Conservation (phyloP, 1,140 invertebrate species). For the Bombus breviceps region DNA sequence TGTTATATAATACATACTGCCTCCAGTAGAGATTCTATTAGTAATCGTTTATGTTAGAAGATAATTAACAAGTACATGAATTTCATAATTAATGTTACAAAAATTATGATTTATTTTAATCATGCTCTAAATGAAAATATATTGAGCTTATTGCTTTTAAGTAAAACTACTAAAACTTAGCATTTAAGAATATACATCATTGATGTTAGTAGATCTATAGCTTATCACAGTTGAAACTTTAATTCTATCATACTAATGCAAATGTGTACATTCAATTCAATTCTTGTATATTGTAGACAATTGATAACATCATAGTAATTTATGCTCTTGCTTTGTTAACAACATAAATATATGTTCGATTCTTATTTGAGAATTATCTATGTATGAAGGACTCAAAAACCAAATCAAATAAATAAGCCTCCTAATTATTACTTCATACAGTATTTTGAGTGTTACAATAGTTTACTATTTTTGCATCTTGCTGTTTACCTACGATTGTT, state of each 20-base stretch:
- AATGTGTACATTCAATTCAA: constrained; percentile 55
- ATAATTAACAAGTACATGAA: constrained; percentile 38
- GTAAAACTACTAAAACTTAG: constrained; percentile 30
- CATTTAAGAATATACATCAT: constrained; percentile 48
- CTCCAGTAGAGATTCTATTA: constrained; percentile 49
- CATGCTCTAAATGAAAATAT: constrained; percentile 37
- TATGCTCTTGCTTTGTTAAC: constrained; percentile 50
- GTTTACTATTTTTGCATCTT: background rate
- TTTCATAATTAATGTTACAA: constrained; percentile 47
- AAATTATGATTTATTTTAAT: constrained; percentile 43
- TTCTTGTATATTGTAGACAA: constrained; percentile 60
- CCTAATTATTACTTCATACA: constrained; percentile 13
- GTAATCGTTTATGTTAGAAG: constrained; percentile 43
- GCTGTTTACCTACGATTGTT: constrained; percentile 9
- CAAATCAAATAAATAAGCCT: constrained; percentile 11
- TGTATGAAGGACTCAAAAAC: constrained; percentile 33
- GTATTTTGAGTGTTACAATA: constrained; percentile 15
- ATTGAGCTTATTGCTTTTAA: constrained; percentile 41
- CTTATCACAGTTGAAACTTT: constrained; percentile 42
- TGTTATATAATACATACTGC: constrained; percentile 56
- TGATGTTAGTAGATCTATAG: constrained; percentile 42
- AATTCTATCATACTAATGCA: constrained; percentile 46
- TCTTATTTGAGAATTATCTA: constrained; percentile 23
- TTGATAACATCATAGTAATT: constrained; percentile 57
- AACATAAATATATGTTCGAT: background rate